Evolutionary conservation across 2,113 vertebrate genomes (phyloP), one percentile per base, ranked within the genome.

Genomic region (Lipotes vexillifer): DNA sequence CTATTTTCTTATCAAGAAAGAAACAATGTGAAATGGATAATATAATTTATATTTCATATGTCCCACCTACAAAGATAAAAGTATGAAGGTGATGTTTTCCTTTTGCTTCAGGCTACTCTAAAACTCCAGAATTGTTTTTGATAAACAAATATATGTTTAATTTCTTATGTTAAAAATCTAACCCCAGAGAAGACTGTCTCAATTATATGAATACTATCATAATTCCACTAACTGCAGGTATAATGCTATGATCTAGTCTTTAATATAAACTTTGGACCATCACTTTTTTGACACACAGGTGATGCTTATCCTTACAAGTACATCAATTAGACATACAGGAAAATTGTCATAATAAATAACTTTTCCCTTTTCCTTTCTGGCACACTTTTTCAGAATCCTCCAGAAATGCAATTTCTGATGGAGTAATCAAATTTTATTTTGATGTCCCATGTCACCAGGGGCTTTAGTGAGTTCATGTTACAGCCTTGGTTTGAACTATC

Each of bases 401-500:
- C 8, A 94, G n/a, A 20, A 78, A 55, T 36, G 1, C 15, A 55
- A 81, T 90, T 65, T 57, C 11, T 85, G 25, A 31, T 59, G 25
- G 31, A 33, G 2, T 6, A 21, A 4, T 61, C 66, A 63, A 7
- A 31, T 31, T 61, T 68, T 46, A 41, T 8, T 38, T 86, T 80
- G 31, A 9, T 8, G 1, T 31, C 1, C 18, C 3, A 1, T 25
- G 0, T 88, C 23, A 46, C 33, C 21, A 66, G 20, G 4, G 9
- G 2, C n/a, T 57, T 3, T 59, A 61, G 27, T 2, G 14, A 75
- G 15, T 72, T 86, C 3, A 21, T 74, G 2, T 5, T 41, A n/a
- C 25, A 69, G 18, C 8, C 52, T 82, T 5, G 6, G 17, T 77
- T 90, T 68, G 11, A 46, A 63, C 29, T 77, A 3, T 33, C 57